Conservation (phyloP, 2,113 vertebrate species). For the Pelusios castaneus region DNA sequence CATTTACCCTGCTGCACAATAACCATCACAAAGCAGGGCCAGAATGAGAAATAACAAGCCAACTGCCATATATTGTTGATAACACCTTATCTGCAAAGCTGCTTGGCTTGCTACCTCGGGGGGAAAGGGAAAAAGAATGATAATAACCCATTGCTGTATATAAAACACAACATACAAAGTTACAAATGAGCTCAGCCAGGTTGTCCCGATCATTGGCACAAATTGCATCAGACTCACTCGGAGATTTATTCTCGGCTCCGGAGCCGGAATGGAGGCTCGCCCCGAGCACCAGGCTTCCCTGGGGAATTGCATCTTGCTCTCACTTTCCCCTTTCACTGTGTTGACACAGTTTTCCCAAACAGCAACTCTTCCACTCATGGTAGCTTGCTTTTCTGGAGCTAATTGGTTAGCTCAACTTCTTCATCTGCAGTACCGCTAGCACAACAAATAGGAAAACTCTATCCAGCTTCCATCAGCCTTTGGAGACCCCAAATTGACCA, state of each 20-base stretch:
- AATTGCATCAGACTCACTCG: background rate
- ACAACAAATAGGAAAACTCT: fast-evolving
- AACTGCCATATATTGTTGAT: background rate
- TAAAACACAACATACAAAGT: background rate
- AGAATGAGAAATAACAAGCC: background rate
- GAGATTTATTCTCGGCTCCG: background rate
- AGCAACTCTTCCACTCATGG: fast-evolving
- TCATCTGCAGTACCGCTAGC: fast-evolving
- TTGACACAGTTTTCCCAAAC: fast-evolving
- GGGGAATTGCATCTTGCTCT: fast-evolving
- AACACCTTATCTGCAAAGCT: background rate
- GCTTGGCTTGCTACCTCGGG: background rate
- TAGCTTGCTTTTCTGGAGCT: background rate
- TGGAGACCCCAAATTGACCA: fast-evolving
- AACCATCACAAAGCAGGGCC: background rate
- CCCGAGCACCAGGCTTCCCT: background rate
- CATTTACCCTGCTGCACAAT: background rate
- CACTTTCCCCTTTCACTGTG: background rate
- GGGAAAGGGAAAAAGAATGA: background rate
- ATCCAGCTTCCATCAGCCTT: too few relatives aligned
- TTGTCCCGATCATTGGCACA: background rate
- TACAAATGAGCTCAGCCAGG: fast-evolving
- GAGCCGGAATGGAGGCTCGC: background rate
- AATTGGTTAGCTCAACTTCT: background rate
- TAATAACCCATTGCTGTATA: background rate